phyloP scores from a whole-genome alignment of 2,888 invertebrate genomes.

The Trachelus iudaicus region DNA sequence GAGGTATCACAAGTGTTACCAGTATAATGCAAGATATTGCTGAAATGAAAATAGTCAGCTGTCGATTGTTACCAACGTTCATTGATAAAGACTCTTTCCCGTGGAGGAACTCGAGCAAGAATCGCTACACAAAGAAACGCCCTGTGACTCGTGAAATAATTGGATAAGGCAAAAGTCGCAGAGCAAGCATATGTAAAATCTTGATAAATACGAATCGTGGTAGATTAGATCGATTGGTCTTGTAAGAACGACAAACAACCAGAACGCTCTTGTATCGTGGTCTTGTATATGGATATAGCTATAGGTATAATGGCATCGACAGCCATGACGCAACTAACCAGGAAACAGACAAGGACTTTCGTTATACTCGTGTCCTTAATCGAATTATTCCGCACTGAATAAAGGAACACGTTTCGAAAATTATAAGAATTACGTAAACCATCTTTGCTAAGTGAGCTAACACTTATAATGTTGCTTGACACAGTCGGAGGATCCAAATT shows the following conservation, averaged over 20 bases:
- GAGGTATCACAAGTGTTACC: background rate
- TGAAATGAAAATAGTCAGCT: background rate
- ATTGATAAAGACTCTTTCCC: background rate
- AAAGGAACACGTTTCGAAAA: background rate
- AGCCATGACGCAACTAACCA: background rate
- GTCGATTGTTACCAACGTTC: background rate
- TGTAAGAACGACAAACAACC: background rate
- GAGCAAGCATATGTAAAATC: background rate
- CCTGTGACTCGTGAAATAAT: background rate
- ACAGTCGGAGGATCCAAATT: background rate
- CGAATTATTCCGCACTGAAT: background rate
- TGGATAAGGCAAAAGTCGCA: background rate
- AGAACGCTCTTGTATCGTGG: background rate
- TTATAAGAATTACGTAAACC: background rate
- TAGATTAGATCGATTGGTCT: background rate
- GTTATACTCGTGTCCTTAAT: background rate
- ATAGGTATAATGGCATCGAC: background rate
- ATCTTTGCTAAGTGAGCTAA: background rate
- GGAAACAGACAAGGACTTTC: background rate
- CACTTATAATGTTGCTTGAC: background rate
- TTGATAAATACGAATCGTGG: background rate
- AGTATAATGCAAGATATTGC: background rate
- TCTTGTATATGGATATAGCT: background rate
- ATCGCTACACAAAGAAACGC: background rate
- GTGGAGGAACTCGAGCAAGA: background rate